A percentile compares a stretch with the other conserved stretches of the same genome.
Evolutionary conservation across 2,113 vertebrate genomes (phyloP).

Genomic region (Salvelinus fontinalis): DNA sequence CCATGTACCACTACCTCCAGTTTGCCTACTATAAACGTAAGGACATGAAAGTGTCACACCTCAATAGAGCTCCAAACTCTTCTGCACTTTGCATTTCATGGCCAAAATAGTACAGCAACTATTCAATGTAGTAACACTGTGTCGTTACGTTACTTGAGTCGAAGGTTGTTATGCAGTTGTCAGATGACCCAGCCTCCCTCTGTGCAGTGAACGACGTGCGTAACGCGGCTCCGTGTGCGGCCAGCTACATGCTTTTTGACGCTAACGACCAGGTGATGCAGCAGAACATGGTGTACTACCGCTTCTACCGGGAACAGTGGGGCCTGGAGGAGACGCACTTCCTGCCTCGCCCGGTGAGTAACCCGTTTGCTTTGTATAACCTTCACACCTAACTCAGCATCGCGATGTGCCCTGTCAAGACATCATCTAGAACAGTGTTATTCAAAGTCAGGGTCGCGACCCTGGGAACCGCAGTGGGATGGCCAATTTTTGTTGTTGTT

Average conservation of each 20-base stretch:
- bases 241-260: constrained; percentile 96
- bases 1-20: constrained; percentile 98
- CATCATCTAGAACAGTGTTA: background rate
- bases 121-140: background rate
- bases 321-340: constrained; percentile 85
- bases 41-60: constrained; percentile 37
- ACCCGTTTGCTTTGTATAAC: background rate
- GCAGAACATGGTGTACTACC: constrained; percentile 93
- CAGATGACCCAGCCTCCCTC: background rate
- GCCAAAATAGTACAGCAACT: background rate
- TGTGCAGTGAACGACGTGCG: constrained; percentile 86
- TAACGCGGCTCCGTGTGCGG: constrained; percentile 86
- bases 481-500: too few relatives aligned
- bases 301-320: constrained; percentile 91
- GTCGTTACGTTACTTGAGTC: background rate
- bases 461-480: too few relatives aligned
- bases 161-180: background rate
- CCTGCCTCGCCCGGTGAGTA: constrained; percentile 82
- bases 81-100: background rate
- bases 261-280: constrained; percentile 86
- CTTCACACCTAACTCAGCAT: background rate
- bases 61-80: background rate
- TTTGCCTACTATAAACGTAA: constrained; percentile 99
- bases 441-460: background rate
- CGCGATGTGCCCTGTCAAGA: background rate